Conservation (phyloP, 1,140 invertebrate genomes). For the Leptonema lineaticorne region DNA sequence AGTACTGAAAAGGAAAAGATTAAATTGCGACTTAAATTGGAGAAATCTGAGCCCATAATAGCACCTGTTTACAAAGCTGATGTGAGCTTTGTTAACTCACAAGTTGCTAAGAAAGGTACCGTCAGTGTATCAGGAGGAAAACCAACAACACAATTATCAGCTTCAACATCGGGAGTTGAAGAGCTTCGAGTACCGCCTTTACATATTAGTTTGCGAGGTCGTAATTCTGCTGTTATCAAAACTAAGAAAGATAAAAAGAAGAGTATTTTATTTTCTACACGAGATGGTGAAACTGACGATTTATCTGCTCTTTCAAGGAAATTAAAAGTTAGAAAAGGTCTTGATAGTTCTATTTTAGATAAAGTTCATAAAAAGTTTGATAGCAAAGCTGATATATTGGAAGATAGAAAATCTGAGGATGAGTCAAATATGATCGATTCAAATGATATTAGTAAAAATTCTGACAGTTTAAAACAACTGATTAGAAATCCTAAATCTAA, state of each 20-base stretch:
- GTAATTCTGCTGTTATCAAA: slow-evolving; percentile 85
- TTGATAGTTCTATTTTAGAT: slow-evolving; percentile 46
- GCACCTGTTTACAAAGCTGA: slow-evolving; percentile 78
- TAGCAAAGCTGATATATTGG: slow-evolving; percentile 44
- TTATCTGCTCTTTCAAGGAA: slow-evolving; percentile 49
- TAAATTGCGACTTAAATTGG: slow-evolving; percentile 80
- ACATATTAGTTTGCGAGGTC: slow-evolving; percentile 82
- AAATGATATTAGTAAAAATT: slow-evolving; percentile 7
- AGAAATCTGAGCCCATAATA: slow-evolving; percentile 71
- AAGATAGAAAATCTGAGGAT: slow-evolving; percentile 16
- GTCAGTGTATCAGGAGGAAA: slow-evolving; percentile 41
- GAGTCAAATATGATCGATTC: not conserved
- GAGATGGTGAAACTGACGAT: not conserved
- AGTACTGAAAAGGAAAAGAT: slow-evolving; percentile 61
- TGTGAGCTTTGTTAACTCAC: slow-evolving; percentile 63
- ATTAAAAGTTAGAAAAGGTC: slow-evolving; percentile 51
- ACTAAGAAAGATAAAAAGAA: slow-evolving; percentile 76
- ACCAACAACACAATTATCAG: slow-evolving; percentile 35
- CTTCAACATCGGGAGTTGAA: slow-evolving; percentile 49
- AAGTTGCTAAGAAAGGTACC: slow-evolving; percentile 26
- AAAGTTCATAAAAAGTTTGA: slow-evolving; percentile 49
- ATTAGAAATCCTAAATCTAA: slow-evolving; percentile 19
- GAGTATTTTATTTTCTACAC: slow-evolving; percentile 46
- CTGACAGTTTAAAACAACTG: not conserved
- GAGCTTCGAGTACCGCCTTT: slow-evolving; percentile 84